phyloP scores from a whole-genome alignment of 2,113 vertebrate species.

The Proterorhinus semilunaris region DNA sequence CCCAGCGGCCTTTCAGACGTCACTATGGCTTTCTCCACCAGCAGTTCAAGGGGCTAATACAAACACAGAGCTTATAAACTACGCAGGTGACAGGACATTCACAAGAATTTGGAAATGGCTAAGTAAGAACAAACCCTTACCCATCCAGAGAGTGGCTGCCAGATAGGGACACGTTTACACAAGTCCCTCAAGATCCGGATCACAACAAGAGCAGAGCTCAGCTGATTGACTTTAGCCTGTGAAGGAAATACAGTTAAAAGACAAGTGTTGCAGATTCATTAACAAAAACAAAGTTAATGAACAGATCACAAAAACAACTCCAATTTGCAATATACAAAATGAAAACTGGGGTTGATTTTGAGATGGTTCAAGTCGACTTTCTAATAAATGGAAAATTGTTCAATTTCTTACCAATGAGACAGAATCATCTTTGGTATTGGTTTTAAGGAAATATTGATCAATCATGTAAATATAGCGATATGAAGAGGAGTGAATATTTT shows the following conservation, averaged over 20 bases:
- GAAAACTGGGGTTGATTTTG: constrained; percentile 12
- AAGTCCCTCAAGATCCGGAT: constrained; percentile 93
- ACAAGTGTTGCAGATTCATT: not conserved
- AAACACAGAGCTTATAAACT: not conserved
- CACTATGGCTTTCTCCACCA: constrained; percentile 91
- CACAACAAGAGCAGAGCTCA: constrained; percentile 91
- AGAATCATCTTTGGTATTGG: constrained; percentile 29
- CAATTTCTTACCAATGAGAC: constrained; percentile 44
- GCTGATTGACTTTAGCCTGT: constrained; percentile 90
- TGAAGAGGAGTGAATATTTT: not conserved
- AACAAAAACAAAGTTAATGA: constrained; percentile 5
- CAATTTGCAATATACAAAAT: not conserved
- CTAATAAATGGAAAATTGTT: constrained; percentile 1
- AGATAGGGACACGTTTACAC: constrained; percentile 89
- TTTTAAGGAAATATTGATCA: constrained; percentile 7
- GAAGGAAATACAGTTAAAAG: constrained; percentile 45
- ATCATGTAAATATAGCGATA: not conserved
- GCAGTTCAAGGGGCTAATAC: constrained; percentile 86
- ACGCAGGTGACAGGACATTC: not conserved
- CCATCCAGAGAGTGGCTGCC: constrained; percentile 93
- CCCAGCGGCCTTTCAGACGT: constrained; percentile 90
- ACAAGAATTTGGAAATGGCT: not conserved
- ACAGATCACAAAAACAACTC: constrained; percentile 14
- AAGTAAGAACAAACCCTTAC: constrained; percentile 71
- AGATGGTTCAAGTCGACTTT: constrained; percentile 17